Evolutionary conservation across 37 sponge, comb jelly and placozoan genomes (phyloP).

Genomic region (Amphimedon queenslandica): DNA sequence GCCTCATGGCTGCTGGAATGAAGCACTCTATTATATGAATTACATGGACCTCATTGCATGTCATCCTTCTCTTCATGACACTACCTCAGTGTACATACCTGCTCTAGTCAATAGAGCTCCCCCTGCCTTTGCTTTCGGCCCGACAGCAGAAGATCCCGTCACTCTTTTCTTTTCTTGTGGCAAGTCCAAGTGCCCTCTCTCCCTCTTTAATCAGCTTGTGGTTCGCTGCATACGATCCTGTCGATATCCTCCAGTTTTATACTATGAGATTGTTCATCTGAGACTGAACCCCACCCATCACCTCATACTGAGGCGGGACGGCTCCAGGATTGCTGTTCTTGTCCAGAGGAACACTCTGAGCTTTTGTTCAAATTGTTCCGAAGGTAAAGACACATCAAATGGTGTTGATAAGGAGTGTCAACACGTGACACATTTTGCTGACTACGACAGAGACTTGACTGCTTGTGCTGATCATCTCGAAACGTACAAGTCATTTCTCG

Average conservation of each 20-base stretch:
- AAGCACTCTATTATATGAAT: conserved; percentile 44
- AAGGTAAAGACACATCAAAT: neutral
- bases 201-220: conserved; percentile 51
- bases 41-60: conserved; percentile 58
- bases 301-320: conserved; percentile 36
- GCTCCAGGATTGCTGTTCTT: conserved; percentile 18
- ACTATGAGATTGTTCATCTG: conserved; percentile 31
- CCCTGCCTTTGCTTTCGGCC: conserved; percentile 20
- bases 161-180: conserved; percentile 11
- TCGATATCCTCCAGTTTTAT: conserved; percentile 30
- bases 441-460: neutral
- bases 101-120: conserved; percentile 26
- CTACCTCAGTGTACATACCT: conserved; percentile 29
- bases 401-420: neutral
- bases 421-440: neutral
- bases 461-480: neutral
- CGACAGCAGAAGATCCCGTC: conserved; percentile 13
- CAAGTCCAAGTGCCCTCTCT: conserved; percentile 22
- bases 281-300: conserved; percentile 34
- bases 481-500: neutral
- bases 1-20: conserved; percentile 46
- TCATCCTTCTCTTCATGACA: conserved; percentile 40
- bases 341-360: conserved; percentile 25
- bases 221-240: conserved; percentile 33
- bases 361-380: conserved; percentile 21